Percentiles rank a stretch among this genome's conserved stretches.
Conservation (phyloP, 2,113 vertebrate genomes). For the Pelecanoides urinatrix region DNA sequence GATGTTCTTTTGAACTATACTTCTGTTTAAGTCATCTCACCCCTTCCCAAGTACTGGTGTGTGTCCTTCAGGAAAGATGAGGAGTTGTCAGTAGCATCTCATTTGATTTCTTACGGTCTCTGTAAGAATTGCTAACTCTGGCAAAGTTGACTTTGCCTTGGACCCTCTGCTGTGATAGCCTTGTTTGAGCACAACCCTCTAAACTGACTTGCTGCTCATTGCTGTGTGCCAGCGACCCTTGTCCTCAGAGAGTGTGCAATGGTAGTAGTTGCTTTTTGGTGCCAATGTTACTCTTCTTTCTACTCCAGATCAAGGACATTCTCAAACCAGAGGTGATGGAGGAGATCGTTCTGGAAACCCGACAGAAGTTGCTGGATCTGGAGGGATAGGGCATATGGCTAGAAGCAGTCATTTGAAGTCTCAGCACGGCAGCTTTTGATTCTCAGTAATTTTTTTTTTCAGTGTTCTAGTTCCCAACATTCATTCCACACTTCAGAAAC, state of each 20-base stretch:
- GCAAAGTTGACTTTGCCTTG: neutral
- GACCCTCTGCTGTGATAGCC: neutral
- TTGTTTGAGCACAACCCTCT: neutral
- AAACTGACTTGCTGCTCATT: neutral
- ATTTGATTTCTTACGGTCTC: neutral
- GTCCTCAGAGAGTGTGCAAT: neutral
- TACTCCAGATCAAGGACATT: slow-evolving; percentile 91
- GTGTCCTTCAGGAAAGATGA: neutral
- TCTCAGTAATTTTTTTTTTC: neutral
- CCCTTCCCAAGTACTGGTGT: neutral
- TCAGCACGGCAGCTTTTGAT: slow-evolving; percentile 1
- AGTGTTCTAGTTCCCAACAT: neutral
- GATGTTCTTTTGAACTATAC: neutral
- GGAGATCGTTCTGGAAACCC: slow-evolving; percentile 90
- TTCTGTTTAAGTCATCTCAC: neutral
- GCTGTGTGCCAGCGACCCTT: neutral
- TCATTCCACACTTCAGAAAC: slow-evolving; percentile 15
- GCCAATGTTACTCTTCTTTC: neutral
- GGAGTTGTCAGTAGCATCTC: neutral
- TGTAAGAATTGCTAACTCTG: neutral
- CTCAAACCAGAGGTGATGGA: slow-evolving; percentile 93
- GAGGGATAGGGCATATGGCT: slow-evolving; percentile 74
- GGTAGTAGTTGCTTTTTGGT: neutral
- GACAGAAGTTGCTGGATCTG: slow-evolving; percentile 87
- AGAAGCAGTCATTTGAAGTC: neutral